Evolutionary conservation across 2,113 vertebrate species (phyloP).

Genomic region (Cyanistes caeruleus): DNA sequence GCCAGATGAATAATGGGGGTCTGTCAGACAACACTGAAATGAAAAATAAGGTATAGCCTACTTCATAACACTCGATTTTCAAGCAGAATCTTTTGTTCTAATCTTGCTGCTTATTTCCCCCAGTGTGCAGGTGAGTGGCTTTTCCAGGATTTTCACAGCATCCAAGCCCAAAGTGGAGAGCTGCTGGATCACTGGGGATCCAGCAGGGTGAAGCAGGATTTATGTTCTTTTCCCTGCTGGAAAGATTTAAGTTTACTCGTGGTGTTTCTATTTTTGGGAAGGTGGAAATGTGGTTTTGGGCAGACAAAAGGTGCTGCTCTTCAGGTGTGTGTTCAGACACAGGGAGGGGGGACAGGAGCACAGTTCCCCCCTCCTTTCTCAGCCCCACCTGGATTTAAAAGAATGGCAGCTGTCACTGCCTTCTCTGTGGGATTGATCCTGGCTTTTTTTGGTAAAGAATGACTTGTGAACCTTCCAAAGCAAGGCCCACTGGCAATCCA

Average conservation of each 20-base stretch:
- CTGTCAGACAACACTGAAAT: background rate
- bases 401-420: background rate
- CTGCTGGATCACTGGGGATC: background rate
- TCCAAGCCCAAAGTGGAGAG: background rate
- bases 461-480: background rate
- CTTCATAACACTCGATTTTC: background rate
- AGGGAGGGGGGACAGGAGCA: background rate
- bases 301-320: background rate
- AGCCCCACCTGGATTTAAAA: background rate
- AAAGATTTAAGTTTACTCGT: background rate
- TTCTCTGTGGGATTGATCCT: background rate
- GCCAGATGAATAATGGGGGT: background rate
- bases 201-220: background rate
- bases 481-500: background rate
- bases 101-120: background rate
- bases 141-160: background rate
- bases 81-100: background rate
- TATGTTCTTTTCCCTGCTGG: background rate
- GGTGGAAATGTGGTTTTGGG: background rate
- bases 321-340: background rate
- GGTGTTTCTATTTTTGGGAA: background rate
- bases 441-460: rapidly evolving
- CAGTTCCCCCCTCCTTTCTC: background rate
- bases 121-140: background rate
- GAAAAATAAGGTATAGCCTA: background rate